These are phyloP conservation scores for Scotopteryx bipunctaria DNA, from an alignment of 2,888 invertebrate genomes.

Conservation along the genomic window DNA sequence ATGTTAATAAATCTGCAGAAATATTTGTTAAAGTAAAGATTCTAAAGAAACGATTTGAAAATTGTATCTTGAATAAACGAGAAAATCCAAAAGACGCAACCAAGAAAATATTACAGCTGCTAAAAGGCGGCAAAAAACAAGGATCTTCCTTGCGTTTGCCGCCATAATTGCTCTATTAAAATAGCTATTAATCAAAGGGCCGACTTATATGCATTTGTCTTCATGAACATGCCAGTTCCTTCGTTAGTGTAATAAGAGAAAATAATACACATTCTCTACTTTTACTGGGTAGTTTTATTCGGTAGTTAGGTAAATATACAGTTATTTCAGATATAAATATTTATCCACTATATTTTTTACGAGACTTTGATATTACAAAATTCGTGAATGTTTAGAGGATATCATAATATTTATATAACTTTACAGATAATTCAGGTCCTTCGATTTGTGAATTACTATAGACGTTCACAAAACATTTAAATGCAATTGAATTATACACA, in stretches of 20 bases:
- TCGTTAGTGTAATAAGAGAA: slow-evolving; percentile 12
- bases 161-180: slow-evolving; percentile 59
- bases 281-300: too few relatives aligned
- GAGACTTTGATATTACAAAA: background rate
- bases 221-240: slow-evolving; percentile 24
- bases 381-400: too few relatives aligned
- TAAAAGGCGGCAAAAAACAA: slow-evolving; percentile 22
- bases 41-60: too few relatives aligned
- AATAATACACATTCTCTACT: slow-evolving; percentile 1
- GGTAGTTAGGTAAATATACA: background rate
- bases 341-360: background rate
- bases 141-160: slow-evolving; percentile 25
- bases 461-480: slow-evolving; percentile 2
- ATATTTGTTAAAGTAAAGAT: too few relatives aligned
- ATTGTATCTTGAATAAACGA: background rate
- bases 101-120: slow-evolving; percentile 11
- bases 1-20: too few relatives aligned
- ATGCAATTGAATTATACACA: slow-evolving; percentile 10
- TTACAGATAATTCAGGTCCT: background rate
- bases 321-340: background rate
- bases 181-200: slow-evolving; percentile 59
- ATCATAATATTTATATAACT: too few relatives aligned
- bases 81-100: slow-evolving; percentile 3
- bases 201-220: slow-evolving; percentile 33
- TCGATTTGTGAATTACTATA: background rate